A percentile compares a stretch with the other conserved stretches of the same genome.
These are phyloP conservation scores for Hydrolagus affinis DNA, from an alignment of 2,113 vertebrate genomes.

Conservation along the genomic window DNA sequence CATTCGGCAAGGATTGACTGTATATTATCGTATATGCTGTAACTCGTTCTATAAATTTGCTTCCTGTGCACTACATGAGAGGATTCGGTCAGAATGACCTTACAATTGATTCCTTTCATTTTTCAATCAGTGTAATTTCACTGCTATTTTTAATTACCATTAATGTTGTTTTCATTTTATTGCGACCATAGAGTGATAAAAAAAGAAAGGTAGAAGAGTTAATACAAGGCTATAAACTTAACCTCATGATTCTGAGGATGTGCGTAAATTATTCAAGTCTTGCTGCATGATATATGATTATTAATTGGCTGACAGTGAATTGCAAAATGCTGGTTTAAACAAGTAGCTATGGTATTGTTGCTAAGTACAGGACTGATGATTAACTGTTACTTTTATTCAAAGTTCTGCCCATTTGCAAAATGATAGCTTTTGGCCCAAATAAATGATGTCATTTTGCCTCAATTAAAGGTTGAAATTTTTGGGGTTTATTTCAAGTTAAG, in stretches of 20 bases:
- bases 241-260: background rate
- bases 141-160: slow-evolving; percentile 1
- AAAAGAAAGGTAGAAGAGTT: background rate
- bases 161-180: slow-evolving; percentile 14
- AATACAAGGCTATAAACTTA: slow-evolving; percentile 12
- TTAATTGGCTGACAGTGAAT: background rate
- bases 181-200: background rate
- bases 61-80: background rate
- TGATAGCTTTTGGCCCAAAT: background rate
- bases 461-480: background rate
- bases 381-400: background rate
- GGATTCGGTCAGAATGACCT: background rate
- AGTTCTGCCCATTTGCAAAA: background rate
- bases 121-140: slow-evolving; percentile 22
- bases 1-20: too few species aligned
- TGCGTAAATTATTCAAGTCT: slow-evolving; percentile 4
- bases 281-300: background rate
- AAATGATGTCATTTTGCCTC: background rate
- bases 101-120: background rate
- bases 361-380: background rate
- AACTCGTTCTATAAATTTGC: background rate
- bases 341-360: background rate
- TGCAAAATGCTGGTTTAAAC: background rate
- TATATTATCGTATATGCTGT: background rate
- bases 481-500: background rate